Conservation (phyloP, 1,140 invertebrate species). For the Chymomyza costata region DNA sequence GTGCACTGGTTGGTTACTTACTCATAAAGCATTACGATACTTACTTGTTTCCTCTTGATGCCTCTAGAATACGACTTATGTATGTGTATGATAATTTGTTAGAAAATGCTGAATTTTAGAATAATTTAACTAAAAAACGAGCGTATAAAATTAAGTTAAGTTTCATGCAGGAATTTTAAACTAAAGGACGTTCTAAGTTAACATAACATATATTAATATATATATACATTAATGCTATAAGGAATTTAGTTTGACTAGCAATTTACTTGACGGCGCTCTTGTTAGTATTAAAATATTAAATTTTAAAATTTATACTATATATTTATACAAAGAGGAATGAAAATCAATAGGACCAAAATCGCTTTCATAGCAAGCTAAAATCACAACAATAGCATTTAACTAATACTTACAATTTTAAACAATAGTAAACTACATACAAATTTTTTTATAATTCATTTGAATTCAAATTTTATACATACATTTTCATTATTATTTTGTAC, state of each 20-base stretch:
- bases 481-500: slow-evolving; percentile 24
- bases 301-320: slow-evolving; percentile 39
- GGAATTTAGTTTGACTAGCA: slow-evolving; percentile 38
- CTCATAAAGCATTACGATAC: too few species aligned
- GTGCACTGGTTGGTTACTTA: too few species aligned
- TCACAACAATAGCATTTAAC: slow-evolving; percentile 48
- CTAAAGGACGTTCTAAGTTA: slow-evolving; percentile 55
- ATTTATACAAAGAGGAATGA: slow-evolving; percentile 7
- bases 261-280: too few species aligned
- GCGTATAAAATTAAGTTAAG: slow-evolving; percentile 27
- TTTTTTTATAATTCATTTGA: slow-evolving; percentile 6
- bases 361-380: slow-evolving; percentile 13
- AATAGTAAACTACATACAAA: neutral
- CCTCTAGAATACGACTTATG: slow-evolving; percentile 34
- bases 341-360: slow-evolving; percentile 64
- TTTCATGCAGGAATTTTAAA: slow-evolving; percentile 42
- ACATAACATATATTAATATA: slow-evolving; percentile 33
- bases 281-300: too few species aligned
- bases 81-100: slow-evolving; percentile 49
- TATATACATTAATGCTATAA: slow-evolving; percentile 12
- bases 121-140: slow-evolving; percentile 44
- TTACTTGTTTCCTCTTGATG: too few species aligned
- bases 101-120: slow-evolving; percentile 61
- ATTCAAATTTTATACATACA: slow-evolving; percentile 2
- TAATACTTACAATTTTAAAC: slow-evolving; percentile 8